These are phyloP conservation scores for Nestor notabilis DNA, from an alignment of 2,113 vertebrate genomes.

Conservation along the genomic window DNA sequence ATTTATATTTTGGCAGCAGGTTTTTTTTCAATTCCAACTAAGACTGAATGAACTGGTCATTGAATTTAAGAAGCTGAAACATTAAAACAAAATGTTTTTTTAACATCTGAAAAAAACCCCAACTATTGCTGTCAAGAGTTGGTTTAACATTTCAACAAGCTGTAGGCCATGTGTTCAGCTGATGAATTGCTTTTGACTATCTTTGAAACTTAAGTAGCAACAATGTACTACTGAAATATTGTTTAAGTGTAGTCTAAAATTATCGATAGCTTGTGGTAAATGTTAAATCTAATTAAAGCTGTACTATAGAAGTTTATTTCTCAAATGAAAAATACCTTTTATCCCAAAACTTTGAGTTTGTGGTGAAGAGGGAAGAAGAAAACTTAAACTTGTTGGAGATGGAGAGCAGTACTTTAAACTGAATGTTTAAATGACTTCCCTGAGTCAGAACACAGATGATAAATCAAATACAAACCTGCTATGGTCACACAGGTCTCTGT, in stretches of 20 bases:
- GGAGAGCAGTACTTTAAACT: not conserved
- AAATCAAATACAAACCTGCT: not conserved
- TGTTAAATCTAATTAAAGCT: not conserved
- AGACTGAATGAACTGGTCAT: not conserved
- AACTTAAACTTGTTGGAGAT: not conserved
- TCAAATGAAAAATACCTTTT: not conserved
- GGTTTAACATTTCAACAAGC: not conserved
- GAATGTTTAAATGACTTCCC: not conserved
- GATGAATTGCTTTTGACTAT: not conserved
- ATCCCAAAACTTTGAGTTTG: not conserved
- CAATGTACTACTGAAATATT: not conserved
- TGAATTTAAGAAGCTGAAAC: not conserved
- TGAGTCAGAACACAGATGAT: not conserved
- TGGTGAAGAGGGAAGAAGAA: not conserved
- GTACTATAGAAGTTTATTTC: not conserved
- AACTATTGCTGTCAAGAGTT: not conserved
- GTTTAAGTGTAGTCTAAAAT: not conserved
- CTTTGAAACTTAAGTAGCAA: not conserved
- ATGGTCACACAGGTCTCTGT: not conserved
- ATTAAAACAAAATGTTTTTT: not conserved
- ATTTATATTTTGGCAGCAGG: not conserved
- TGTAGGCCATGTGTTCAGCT: not conserved
- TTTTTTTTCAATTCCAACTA: not conserved
- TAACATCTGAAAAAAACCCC: not conserved
- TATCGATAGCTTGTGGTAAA: not conserved